phyloP scores from a whole-genome alignment of 1,140 invertebrate species.

The Scaptomyza hsui region DNA sequence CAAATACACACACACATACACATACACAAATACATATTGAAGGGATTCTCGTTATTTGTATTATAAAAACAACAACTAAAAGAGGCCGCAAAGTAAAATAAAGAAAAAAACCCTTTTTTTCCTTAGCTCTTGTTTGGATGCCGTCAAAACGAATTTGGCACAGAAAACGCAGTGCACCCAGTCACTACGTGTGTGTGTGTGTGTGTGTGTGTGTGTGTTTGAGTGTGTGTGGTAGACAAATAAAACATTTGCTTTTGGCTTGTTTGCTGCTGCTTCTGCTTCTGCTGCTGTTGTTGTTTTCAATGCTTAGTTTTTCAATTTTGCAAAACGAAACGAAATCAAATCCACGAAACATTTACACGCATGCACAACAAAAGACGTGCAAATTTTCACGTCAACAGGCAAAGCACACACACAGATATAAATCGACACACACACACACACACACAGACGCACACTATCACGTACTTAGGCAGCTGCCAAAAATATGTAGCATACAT shows the following conservation, averaged over 20 bases:
- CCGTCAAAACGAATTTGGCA: constrained; percentile 73
- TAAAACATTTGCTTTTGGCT: constrained; percentile 72
- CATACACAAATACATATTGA: constrained; percentile 36
- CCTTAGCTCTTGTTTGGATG: constrained; percentile 29
- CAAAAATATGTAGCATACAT: constrained; percentile 73
- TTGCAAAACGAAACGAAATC: constrained; percentile 64
- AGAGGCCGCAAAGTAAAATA: constrained; percentile 73
- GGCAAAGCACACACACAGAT: constrained; percentile 51
- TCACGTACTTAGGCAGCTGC: constrained; percentile 62
- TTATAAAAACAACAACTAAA: constrained; percentile 81
- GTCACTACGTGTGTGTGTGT: constrained; percentile 14
- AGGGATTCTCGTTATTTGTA: constrained; percentile 67
- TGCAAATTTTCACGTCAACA: constrained; percentile 80
- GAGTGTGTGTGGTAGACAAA: constrained; percentile 63
- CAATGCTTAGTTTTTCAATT: constrained; percentile 74
- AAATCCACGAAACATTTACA: constrained; percentile 69
- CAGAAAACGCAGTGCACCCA: constrained; percentile 71
- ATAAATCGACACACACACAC: constrained; percentile 31
- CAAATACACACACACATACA: constrained; percentile 53
- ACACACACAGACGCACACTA: constrained; percentile 28
- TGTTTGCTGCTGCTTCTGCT: constrained; percentile 55
- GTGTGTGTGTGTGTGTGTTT: constrained; percentile 39
- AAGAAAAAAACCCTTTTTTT: constrained; percentile 39
- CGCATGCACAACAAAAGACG: constrained; percentile 80
- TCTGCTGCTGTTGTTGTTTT: constrained; percentile 42